These are phyloP conservation scores for Coelopa frigida DNA, from an alignment of 1,140 invertebrate species.

Conservation along the genomic window DNA sequence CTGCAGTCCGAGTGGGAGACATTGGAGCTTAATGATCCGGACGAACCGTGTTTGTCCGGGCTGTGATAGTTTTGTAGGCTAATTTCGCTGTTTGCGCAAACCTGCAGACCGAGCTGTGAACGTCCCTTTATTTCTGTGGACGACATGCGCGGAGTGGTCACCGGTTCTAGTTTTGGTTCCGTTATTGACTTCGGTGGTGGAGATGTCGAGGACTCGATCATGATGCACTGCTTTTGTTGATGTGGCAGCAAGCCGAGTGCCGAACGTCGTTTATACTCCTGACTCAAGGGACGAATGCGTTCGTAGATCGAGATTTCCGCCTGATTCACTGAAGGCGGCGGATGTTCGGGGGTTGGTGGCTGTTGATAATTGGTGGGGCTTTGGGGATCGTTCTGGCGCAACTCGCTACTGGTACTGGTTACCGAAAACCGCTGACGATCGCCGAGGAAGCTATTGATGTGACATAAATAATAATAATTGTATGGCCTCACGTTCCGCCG, in stretches of 20 bases:
- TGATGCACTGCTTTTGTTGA: conserved; percentile 27
- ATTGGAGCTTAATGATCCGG: conserved; percentile 46
- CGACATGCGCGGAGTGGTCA: conserved; percentile 9
- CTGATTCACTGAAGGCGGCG: conserved; percentile 84
- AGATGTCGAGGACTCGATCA: conserved; percentile 37
- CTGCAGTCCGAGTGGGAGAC: conserved; percentile 68
- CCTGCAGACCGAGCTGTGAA: neutral
- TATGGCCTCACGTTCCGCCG: too few species aligned
- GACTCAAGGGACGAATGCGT: conserved; percentile 79
- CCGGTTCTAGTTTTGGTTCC: conserved; percentile 29
- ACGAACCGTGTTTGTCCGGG: conserved; percentile 20
- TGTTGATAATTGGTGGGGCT: conserved; percentile 86
- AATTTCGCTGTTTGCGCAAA: neutral
- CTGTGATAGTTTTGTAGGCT: neutral
- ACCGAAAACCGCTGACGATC: too few species aligned
- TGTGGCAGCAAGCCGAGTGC: conserved; percentile 29
- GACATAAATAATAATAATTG: too few species aligned
- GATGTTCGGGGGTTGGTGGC: conserved; percentile 89
- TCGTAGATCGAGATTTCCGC: conserved; percentile 85
- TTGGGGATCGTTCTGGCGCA: too few species aligned
- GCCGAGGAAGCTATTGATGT: too few species aligned
- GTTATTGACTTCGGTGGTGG: conserved; percentile 17
- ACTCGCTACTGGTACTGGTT: too few species aligned
- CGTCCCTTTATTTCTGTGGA: conserved; percentile 6
- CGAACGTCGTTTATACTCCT: conserved; percentile 48